Evolutionary conservation across 2,113 vertebrate species (phyloP), one percentile per base, ranked within the genome.

Genomic region (Sinocyclocheilus grahami): DNA sequence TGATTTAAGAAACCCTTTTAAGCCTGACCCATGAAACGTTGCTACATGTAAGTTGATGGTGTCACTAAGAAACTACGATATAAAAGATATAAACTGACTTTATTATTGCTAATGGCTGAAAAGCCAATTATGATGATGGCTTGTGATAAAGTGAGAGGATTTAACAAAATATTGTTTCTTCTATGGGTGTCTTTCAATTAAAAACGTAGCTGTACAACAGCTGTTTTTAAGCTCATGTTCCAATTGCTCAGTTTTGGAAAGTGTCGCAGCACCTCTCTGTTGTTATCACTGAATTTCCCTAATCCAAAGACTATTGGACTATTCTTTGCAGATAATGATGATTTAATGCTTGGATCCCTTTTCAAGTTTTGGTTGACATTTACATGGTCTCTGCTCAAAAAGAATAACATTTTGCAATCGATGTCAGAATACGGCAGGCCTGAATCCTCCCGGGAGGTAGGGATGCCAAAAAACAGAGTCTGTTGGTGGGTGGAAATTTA

Each of bases 271-370:
- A 83, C 60, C 83, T 18, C 85, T n/a, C 71, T 33, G 55, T 72
- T 65, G 83, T 65, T 60, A 51, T 67, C 65, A 37, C 51, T 62
- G 30, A 82, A 78, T 62, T 65, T 71, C 18, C 67, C 69, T 82
- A 85, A 85, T 88, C 48, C 79, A 39, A 72, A 69, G 79, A 82
- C 84, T 82, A 71, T 71, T 63, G 60, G 60, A 60, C 84, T 86
- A 60, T 24, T 65, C 63, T 71, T 86, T 88, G 84, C 51, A 65
- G 80, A 87, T 83, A 83, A 87, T 83, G 33, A 78, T 83, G 87
- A 88, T 88, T 88, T 88, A 62, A 88, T 83, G 84, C 87, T 85
- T 88, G 87, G 84, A 85, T 83, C 42, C 39, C 69, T 85, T 87
- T 76, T 76, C 77, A 69, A 67, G 80, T 77, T 82, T 77, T 76